phyloP scores from a whole-genome alignment of 1,140 invertebrate species.

The Prorops nasuta region DNA sequence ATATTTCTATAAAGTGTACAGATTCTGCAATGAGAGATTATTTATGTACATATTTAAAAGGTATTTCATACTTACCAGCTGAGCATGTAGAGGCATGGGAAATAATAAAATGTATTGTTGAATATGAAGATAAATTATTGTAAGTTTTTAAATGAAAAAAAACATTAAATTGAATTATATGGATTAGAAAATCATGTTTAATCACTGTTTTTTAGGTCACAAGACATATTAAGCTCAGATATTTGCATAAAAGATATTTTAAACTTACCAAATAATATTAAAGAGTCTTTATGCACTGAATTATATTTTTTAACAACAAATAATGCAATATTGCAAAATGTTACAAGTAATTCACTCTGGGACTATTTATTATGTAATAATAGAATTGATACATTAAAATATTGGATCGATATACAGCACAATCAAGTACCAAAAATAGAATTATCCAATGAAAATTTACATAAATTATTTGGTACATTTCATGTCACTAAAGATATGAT shows the following conservation, averaged over 20 bases:
- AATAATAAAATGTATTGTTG: conserved; percentile 57
- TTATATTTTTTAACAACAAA: conserved; percentile 41
- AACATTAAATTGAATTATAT: neutral
- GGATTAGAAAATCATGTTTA: neutral
- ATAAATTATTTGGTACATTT: conserved; percentile 57
- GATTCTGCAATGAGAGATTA: conserved; percentile 60
- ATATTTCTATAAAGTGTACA: conserved; percentile 56
- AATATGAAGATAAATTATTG: conserved; percentile 44
- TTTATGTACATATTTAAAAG: conserved; percentile 60
- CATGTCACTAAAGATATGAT: conserved; percentile 63
- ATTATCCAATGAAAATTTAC: conserved; percentile 42
- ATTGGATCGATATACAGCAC: conserved; percentile 40
- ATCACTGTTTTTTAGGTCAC: neutral
- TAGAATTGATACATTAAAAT: conserved; percentile 29
- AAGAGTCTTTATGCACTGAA: conserved; percentile 39
- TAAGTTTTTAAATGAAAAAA: conserved; percentile 19
- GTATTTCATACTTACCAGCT: conserved; percentile 49
- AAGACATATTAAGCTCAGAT: conserved; percentile 27
- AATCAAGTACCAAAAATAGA: conserved; percentile 17
- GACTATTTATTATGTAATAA: conserved; percentile 42
- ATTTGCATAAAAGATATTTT: conserved; percentile 40
- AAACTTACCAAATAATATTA: conserved; percentile 31
- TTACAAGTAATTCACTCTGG: conserved; percentile 35
- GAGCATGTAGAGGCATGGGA: conserved; percentile 59
- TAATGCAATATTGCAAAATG: conserved; percentile 23